These are phyloP conservation scores for Pantherophis vulpinus DNA, from an alignment of 2,797 vertebrate species.

Conservation along the genomic window DNA sequence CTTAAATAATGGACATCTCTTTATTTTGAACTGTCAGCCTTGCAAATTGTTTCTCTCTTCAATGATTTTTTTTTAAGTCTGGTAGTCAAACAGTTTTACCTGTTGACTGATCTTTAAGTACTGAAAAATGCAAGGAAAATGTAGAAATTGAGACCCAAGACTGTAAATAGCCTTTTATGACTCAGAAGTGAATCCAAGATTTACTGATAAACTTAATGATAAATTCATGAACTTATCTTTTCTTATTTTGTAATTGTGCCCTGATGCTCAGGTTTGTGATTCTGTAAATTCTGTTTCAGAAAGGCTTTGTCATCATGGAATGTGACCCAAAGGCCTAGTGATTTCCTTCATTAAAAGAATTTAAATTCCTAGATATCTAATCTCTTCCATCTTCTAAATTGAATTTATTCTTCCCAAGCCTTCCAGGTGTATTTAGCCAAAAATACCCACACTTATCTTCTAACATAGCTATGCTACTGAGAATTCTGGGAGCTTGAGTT, in stretches of 20 bases:
- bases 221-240: too few relatives aligned
- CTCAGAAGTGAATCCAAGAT: background rate
- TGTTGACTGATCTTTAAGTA: background rate
- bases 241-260: background rate
- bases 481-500: background rate
- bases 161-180: background rate
- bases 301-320: background rate
- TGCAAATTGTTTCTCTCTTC: background rate
- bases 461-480: background rate
- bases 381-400: background rate
- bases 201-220: background rate
- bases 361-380: background rate
- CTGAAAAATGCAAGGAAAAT: background rate
- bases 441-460: background rate
- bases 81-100: background rate
- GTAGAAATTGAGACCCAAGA: background rate
- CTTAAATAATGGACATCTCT: background rate
- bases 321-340: background rate
- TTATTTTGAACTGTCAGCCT: background rate
- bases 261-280: background rate
- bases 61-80: background rate
- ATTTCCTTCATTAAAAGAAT: background rate
- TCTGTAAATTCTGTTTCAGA: background rate
- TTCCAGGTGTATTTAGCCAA: background rate
- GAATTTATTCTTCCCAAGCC: background rate